Percentiles rank a stretch among this genome's conserved stretches.
phyloP scores from a whole-genome alignment of 2,888 invertebrate species.

The Stenodera caucasica region DNA sequence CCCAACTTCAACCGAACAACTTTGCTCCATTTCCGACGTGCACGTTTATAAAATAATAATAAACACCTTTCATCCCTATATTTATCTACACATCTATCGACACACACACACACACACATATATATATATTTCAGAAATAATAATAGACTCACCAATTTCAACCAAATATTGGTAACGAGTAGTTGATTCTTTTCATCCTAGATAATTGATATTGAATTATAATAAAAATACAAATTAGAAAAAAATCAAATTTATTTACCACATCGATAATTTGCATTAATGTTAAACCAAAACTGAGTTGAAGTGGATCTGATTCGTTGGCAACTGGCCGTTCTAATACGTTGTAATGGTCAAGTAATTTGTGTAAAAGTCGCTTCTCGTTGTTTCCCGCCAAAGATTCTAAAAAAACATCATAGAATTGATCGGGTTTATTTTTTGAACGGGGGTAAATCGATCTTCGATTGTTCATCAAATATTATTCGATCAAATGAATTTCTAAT shows the following conservation, averaged over 20 bases:
- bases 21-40: conserved; percentile 5
- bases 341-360: conserved; percentile 91
- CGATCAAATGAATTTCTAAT: too few relatives aligned
- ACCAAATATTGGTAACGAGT: conserved; percentile 95
- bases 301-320: conserved; percentile 94
- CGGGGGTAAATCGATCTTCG: too few relatives aligned
- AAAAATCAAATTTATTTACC: conserved; percentile 64
- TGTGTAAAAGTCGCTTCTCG: conserved; percentile 89
- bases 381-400: conserved; percentile 85
- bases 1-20: background rate
- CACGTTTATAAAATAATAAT: conserved; percentile 11
- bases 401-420: conserved; percentile 58
- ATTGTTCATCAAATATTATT: too few relatives aligned
- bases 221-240: background rate
- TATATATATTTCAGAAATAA: conserved; percentile 5
- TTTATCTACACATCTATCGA: background rate
- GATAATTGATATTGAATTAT: background rate
- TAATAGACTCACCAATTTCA: conserved; percentile 84
- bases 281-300: conserved; percentile 94
- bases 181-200: conserved; percentile 98
- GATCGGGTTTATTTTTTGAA: background rate
- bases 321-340: conserved; percentile 92
- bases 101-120: too few relatives aligned
- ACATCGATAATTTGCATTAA: conserved; percentile 98
- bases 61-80: conserved; percentile 4